Conservation (phyloP, 2,113 vertebrate species). For the Ophiodon elongatus region DNA sequence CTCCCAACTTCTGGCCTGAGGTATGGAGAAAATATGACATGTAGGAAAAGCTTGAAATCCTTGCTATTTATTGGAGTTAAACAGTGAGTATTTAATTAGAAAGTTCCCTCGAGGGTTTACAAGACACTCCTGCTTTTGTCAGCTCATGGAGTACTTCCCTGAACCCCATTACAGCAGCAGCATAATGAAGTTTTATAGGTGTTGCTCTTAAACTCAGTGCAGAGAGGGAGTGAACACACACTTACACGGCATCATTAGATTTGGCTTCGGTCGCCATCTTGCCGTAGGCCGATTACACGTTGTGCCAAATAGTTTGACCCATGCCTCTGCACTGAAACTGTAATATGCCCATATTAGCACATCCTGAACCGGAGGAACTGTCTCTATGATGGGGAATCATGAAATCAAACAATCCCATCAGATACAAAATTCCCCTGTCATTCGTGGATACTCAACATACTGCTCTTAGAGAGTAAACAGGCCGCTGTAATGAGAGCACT, state of each 20-base stretch:
- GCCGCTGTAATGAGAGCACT: not conserved
- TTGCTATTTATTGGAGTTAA: constrained; percentile 70
- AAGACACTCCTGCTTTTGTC: constrained; percentile 76
- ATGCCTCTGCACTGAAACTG: constrained; percentile 52
- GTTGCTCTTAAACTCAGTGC: constrained; percentile 78
- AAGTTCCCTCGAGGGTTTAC: constrained; percentile 77
- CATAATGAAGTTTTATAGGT: constrained; percentile 83
- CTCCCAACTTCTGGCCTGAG: constrained; percentile 79
- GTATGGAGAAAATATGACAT: constrained; percentile 80
- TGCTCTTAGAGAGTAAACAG: constrained; percentile 16
- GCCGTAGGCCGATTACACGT: constrained; percentile 54
- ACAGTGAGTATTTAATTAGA: constrained; percentile 75
- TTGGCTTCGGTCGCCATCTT: constrained; percentile 65
- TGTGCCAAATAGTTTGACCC: constrained; percentile 68
- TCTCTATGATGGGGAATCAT: not conserved
- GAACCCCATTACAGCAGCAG: constrained; percentile 75
- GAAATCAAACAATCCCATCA: constrained; percentile 19
- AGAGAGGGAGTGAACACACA: constrained; percentile 68
- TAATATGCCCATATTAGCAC: constrained; percentile 61
- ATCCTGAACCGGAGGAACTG: constrained; percentile 47
- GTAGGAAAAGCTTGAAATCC: constrained; percentile 78
- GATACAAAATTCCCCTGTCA: not conserved
- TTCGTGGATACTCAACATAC: constrained; percentile 2
- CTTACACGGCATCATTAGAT: constrained; percentile 77
- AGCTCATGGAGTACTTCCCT: constrained; percentile 76